phyloP scores from a whole-genome alignment of 2,113 vertebrate genomes.

The Bubalus kerabau region DNA sequence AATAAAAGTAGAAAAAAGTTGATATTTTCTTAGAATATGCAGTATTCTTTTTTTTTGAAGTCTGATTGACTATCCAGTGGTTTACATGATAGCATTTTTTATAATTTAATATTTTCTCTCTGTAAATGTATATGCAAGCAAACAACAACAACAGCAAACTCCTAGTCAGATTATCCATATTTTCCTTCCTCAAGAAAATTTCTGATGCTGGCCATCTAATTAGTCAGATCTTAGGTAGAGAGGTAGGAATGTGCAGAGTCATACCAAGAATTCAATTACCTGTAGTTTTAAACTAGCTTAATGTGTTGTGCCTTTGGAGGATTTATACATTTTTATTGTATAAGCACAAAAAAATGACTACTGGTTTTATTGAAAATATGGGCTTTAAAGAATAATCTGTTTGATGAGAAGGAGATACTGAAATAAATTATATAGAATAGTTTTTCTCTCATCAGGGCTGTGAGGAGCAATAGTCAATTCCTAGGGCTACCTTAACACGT shows the following conservation, averaged over 20 bases:
- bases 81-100: not conserved
- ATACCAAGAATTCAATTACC: slow-evolving; percentile 75
- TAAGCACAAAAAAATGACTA: not conserved
- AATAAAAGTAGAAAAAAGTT: not conserved
- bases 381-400: not conserved
- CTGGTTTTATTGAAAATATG: not conserved
- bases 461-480: not conserved
- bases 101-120: not conserved
- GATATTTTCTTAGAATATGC: not conserved
- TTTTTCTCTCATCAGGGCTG: not conserved
- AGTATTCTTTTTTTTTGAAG: not conserved
- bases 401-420: not conserved
- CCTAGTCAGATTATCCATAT: not conserved
- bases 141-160: not conserved
- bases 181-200: slow-evolving; percentile 35
- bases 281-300: slow-evolving; percentile 79
- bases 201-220: slow-evolving; percentile 75
- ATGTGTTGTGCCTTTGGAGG: slow-evolving; percentile 48
- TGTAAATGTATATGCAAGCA: not conserved
- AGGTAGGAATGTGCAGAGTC: slow-evolving; percentile 77
- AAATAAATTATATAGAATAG: not conserved
- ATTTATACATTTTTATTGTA: not conserved
- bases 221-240: slow-evolving; percentile 79
- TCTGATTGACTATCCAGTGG: not conserved
- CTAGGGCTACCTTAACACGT: not conserved